A percentile compares a stretch with the other conserved stretches of the same genome.
phyloP scores from a whole-genome alignment of 2,797 vertebrate genomes.

The Myiotriccus ornatus region DNA sequence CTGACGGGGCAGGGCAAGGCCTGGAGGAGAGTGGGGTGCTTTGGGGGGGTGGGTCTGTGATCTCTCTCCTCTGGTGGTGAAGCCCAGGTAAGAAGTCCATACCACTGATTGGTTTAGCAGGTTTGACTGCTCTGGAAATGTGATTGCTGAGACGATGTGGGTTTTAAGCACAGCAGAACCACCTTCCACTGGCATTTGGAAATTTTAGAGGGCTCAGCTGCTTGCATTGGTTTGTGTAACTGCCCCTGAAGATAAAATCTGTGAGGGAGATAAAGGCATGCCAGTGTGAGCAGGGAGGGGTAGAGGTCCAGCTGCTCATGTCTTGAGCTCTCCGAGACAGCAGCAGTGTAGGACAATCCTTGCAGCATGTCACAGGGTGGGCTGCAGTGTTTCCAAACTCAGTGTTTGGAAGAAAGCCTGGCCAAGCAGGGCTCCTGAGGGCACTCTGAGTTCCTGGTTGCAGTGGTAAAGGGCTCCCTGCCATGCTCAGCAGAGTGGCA shows the following conservation, averaged over 20 bases:
- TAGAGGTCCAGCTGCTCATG: not conserved
- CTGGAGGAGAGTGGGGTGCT: not conserved
- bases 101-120: not conserved
- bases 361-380: not conserved
- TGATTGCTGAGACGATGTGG: not conserved
- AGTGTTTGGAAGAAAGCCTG: not conserved
- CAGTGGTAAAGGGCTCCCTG: not conserved
- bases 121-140: not conserved
- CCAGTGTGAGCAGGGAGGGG: not conserved
- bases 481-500: not conserved
- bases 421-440: not conserved
- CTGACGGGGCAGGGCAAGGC: not conserved
- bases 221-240: not conserved
- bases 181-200: not conserved
- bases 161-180: not conserved
- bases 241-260: not conserved
- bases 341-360: not conserved
- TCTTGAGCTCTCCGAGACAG: not conserved
- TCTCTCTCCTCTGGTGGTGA: not conserved
- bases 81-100: not conserved
- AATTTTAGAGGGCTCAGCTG: not conserved
- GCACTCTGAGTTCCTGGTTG: not conserved
- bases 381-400: not conserved
- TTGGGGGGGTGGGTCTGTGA: not conserved
- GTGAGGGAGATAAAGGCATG: not conserved